phyloP scores from a whole-genome alignment of 2,113 vertebrate species.

The Pterocles gutturalis region DNA sequence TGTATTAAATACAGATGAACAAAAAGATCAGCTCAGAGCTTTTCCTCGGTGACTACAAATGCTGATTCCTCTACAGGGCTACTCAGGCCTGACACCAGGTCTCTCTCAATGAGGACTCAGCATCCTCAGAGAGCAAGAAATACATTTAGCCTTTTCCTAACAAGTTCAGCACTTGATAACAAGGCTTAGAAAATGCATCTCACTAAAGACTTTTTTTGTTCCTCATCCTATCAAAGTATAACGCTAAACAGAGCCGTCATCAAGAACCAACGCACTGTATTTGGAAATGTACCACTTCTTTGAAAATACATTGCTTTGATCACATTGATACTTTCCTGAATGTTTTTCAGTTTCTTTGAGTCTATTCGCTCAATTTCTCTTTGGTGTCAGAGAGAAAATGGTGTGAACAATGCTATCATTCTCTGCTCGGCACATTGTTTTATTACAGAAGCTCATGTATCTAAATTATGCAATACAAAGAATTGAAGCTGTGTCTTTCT shows the following conservation, averaged over 20 bases:
- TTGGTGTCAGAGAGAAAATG: slow-evolving; percentile 36
- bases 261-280: not conserved
- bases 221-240: not conserved
- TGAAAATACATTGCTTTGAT: slow-evolving; percentile 56
- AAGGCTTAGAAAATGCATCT: not conserved
- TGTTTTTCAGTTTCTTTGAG: not conserved
- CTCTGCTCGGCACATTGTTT: not conserved
- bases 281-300: slow-evolving; percentile 14
- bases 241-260: not conserved
- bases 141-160: not conserved
- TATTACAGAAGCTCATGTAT: slow-evolving; percentile 12
- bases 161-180: not conserved
- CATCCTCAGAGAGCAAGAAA: slow-evolving; percentile 13
- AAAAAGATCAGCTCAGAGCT: not conserved
- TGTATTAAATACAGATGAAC: slow-evolving; percentile 48
- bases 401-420: slow-evolving; percentile 14
- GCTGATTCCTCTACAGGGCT: not conserved
- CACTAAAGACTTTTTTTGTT: not conserved
- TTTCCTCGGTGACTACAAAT: not conserved
- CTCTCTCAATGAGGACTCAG: not conserved
- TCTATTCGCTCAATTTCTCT: slow-evolving; percentile 2
- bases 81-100: not conserved
- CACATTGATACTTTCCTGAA: slow-evolving; percentile 30
- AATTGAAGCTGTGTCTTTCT: slow-evolving; percentile 9
- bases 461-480: slow-evolving; percentile 46